A percentile compares a stretch with the other conserved stretches of the same genome.
Conservation (phyloP, 2,888 invertebrate genomes). For the Linnaemya tessellans region DNA sequence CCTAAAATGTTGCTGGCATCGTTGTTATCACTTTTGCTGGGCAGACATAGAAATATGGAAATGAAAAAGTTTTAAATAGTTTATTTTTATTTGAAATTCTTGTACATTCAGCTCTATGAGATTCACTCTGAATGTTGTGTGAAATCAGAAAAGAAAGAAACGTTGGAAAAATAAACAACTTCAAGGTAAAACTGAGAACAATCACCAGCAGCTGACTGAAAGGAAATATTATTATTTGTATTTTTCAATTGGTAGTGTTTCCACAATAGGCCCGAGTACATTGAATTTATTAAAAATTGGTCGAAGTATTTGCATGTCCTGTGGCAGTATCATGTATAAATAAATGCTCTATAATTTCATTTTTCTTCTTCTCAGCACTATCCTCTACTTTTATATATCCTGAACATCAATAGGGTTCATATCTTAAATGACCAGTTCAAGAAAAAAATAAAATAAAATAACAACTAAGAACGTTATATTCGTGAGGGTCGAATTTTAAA, state of each 20-base stretch:
- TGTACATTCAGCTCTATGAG: slow-evolving; percentile 32
- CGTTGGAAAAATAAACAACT: slow-evolving; percentile 33
- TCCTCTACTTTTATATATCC: too few relatives aligned
- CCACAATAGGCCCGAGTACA: background rate
- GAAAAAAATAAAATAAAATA: too few relatives aligned
- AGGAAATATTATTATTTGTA: background rate
- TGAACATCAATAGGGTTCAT: too few relatives aligned
- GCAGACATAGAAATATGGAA: too few relatives aligned
- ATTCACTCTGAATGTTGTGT: background rate
- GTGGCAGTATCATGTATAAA: too few relatives aligned
- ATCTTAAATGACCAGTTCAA: too few relatives aligned
- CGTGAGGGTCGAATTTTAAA: too few relatives aligned
- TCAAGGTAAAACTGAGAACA: slow-evolving; percentile 52
- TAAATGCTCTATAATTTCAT: too few relatives aligned
- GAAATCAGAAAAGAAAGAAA: slow-evolving; percentile 23
- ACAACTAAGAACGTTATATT: too few relatives aligned
- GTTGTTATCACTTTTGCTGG: background rate
- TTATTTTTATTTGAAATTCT: slow-evolving; percentile 59
- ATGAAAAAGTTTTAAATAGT: slow-evolving; percentile 25
- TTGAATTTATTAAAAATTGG: too few relatives aligned
- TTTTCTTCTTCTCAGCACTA: too few relatives aligned
- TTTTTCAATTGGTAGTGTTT: background rate
- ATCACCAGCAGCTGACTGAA: background rate
- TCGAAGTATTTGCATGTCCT: too few relatives aligned
- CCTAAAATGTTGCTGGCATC: background rate